Evolutionary conservation across 1,140 invertebrate genomes (phyloP).

Genomic region (Cryptotermes secundus): DNA sequence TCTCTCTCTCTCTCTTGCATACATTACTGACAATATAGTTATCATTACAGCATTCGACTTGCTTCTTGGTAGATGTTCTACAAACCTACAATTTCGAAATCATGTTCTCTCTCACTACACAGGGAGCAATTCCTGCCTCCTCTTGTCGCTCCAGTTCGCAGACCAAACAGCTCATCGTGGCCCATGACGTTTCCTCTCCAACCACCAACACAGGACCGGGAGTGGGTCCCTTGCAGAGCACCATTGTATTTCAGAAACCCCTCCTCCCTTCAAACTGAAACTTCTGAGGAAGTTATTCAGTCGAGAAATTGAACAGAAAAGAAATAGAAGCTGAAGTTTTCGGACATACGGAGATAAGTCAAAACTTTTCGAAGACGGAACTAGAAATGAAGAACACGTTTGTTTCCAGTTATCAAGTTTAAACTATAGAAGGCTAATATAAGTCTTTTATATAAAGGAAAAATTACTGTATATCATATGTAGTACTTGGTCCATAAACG

Average conservation of each 20-base stretch:
- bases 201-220: neutral
- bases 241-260: neutral
- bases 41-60: neutral
- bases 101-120: neutral
- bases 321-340: neutral
- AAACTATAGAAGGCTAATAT: neutral
- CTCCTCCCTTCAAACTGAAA: neutral
- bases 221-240: neutral
- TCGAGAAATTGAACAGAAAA: conserved; percentile 17
- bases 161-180: neutral
- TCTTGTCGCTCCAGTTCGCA: neutral
- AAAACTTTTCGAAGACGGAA: neutral
- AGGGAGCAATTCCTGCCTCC: neutral
- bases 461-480: neutral
- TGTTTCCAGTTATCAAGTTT: neutral
- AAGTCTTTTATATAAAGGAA: neutral
- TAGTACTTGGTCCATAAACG: neutral
- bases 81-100: neutral
- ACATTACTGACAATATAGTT: neutral
- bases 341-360: neutral
- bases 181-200: neutral
- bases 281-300: neutral
- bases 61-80: neutral
- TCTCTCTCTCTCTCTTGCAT: no score
- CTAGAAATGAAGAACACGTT: neutral